Conservation (phyloP, 2,113 vertebrate genomes). For the Thomomys bottae region DNA sequence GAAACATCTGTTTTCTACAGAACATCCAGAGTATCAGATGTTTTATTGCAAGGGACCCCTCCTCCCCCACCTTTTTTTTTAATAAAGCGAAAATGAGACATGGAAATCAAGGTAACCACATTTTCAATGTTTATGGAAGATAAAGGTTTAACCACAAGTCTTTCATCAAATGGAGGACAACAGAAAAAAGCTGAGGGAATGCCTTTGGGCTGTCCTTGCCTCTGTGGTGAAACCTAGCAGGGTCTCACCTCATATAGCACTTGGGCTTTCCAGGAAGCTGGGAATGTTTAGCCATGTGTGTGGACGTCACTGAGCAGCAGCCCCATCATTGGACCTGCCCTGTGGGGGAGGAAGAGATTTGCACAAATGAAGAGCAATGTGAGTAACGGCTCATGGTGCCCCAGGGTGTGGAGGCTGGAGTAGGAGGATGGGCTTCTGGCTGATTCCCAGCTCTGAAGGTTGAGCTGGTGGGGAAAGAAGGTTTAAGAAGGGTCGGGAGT, state of each 20-base stretch:
- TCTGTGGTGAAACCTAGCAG: conserved; percentile 83
- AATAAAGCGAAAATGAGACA: conserved; percentile 85
- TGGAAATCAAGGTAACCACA: conserved; percentile 87
- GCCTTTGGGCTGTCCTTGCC: conserved; percentile 86
- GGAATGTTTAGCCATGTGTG: conserved; percentile 84
- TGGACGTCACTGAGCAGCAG: conserved; percentile 74
- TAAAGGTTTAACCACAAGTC: conserved; percentile 88
- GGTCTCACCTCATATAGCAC: conserved; percentile 86
- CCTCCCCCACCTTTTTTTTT: conserved; percentile 77
- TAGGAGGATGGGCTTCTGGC: conserved; percentile 70
- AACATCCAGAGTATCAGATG: conserved; percentile 83
- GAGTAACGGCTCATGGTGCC: conserved; percentile 75
- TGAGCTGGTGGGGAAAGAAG: conserved; percentile 73
- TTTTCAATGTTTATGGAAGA: conserved; percentile 87
- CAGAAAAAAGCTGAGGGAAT: conserved; percentile 82
- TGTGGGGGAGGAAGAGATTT: conserved; percentile 74
- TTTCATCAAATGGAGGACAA: conserved; percentile 87
- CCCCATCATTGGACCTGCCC: conserved; percentile 75
- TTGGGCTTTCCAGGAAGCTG: conserved; percentile 84
- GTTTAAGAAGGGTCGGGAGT: no score
- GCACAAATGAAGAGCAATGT: conserved; percentile 80
- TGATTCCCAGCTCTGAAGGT: conserved; percentile 73
- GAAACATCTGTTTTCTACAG: conserved; percentile 86
- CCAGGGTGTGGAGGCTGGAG: conserved; percentile 72
- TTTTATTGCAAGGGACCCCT: conserved; percentile 83